A percentile compares a stretch with the other conserved stretches of the same genome.
These are phyloP conservation scores for Ctenoplectra terminalis DNA, from an alignment of 1,140 invertebrate genomes.

Conservation along the genomic window DNA sequence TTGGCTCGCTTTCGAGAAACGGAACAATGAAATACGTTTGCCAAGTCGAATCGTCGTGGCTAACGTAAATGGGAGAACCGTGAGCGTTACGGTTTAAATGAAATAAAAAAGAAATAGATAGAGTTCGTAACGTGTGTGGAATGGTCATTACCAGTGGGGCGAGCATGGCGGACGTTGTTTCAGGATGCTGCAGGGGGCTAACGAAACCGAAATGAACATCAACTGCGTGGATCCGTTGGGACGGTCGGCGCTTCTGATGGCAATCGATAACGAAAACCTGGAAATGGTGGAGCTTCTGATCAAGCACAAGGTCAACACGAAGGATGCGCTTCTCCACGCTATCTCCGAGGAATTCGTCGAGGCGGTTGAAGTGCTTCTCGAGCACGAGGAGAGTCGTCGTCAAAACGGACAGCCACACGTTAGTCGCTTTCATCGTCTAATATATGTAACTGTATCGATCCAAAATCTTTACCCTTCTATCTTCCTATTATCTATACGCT, in stretches of 20 bases:
- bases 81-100: not conserved
- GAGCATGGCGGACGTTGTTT: constrained; percentile 39
- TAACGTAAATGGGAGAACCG: not conserved
- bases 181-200: constrained; percentile 90
- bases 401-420: constrained; percentile 92
- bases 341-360: constrained; percentile 99
- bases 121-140: not conserved
- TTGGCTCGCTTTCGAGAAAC: constrained; percentile 1
- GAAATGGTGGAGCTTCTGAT: constrained; percentile 99
- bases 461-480: not conserved
- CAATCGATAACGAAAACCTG: constrained; percentile 99
- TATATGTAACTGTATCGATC: constrained; percentile 19
- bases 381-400: constrained; percentile 94
- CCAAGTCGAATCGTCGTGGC: not conserved
- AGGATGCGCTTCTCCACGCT: constrained; percentile 97
- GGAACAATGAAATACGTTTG: not conserved
- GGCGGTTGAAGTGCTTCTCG: constrained; percentile 96
- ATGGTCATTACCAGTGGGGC: not conserved
- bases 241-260: constrained; percentile 95
- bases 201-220: constrained; percentile 94
- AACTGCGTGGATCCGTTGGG: constrained; percentile 99
- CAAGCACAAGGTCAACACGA: constrained; percentile 93
- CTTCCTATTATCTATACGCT: too few relatives aligned
- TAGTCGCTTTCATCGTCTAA: constrained; percentile 77
- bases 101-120: not conserved